Evolutionary conservation across 2,888 invertebrate genomes (phyloP).

Genomic region (Caenorhabditis macrosperma): DNA sequence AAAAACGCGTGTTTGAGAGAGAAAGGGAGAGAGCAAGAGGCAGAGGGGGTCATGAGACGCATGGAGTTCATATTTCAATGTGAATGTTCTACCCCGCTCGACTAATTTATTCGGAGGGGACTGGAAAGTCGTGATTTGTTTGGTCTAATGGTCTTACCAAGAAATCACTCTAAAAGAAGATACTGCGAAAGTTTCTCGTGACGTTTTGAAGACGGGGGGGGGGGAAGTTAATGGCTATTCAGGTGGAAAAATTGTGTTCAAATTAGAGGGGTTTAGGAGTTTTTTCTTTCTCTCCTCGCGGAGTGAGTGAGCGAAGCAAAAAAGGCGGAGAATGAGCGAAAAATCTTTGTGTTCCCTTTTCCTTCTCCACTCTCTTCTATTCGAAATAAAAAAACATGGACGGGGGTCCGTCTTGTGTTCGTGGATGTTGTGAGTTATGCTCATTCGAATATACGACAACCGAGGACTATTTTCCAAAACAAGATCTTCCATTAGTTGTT

Average conservation of each 20-base stretch:
- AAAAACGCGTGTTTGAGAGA: slow-evolving; percentile 11
- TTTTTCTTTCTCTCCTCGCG: no score
- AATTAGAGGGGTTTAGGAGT: no score
- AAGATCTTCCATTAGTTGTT: slow-evolving; percentile 50
- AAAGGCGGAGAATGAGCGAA: not conserved
- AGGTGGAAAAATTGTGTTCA: no score
- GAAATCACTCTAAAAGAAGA: no score
- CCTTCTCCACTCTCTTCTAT: slow-evolving; percentile 1
- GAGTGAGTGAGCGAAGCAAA: not conserved
- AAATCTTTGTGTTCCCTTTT: slow-evolving; percentile 15
- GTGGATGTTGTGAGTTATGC: slow-evolving; percentile 50
- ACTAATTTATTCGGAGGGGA: not conserved
- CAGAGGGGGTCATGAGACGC: slow-evolving; percentile 5
- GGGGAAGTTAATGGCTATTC: no score
- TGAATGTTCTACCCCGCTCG: not conserved
- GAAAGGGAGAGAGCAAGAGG: not conserved
- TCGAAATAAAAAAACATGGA: slow-evolving; percentile 40
- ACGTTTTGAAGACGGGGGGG: no score
- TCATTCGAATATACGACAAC: slow-evolving; percentile 54
- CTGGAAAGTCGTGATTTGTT: no score
- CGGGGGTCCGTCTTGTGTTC: slow-evolving; percentile 52
- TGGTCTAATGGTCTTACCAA: no score
- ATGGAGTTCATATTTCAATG: slow-evolving; percentile 23
- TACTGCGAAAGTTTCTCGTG: no score
- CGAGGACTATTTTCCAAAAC: slow-evolving; percentile 49